These are phyloP conservation scores for Desmophyllum pertusum DNA, from an alignment of 92 coral and sea anemone species.

Conservation along the genomic window DNA sequence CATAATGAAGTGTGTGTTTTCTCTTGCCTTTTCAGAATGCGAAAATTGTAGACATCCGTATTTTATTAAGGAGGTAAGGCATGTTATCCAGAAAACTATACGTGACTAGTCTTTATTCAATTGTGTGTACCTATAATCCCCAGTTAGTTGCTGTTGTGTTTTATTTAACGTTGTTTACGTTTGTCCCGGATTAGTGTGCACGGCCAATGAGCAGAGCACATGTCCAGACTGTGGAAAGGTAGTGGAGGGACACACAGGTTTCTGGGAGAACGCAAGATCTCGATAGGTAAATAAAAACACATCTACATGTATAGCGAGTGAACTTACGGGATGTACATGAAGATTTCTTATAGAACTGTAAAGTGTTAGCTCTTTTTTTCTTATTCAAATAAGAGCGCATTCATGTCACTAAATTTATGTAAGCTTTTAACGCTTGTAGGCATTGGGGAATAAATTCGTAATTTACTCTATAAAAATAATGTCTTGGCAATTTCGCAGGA, in stretches of 20 bases:
- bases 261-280: conserved; percentile 7
- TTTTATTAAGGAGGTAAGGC: conserved; percentile 67
- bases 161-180: background rate
- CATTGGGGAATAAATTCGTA: background rate
- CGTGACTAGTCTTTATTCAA: background rate
- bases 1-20: background rate
- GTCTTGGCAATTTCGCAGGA: conserved; percentile 20
- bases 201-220: conserved; percentile 44
- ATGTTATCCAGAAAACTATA: background rate
- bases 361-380: no score
- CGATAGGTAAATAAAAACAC: background rate
- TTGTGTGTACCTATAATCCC: background rate
- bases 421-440: no score
- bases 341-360: no score
- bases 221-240: conserved; percentile 62
- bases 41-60: conserved; percentile 54
- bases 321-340: no score
- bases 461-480: background rate
- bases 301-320: no score
- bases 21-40: conserved; percentile 51
- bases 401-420: no score
- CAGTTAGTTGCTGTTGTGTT: no score
- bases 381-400: no score
- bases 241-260: conserved; percentile 58
- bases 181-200: conserved; percentile 48